Evolutionary conservation across 2,113 vertebrate species (phyloP), one percentile per base, ranked within the genome.

Genomic region (Halcyon malimbica): DNA sequence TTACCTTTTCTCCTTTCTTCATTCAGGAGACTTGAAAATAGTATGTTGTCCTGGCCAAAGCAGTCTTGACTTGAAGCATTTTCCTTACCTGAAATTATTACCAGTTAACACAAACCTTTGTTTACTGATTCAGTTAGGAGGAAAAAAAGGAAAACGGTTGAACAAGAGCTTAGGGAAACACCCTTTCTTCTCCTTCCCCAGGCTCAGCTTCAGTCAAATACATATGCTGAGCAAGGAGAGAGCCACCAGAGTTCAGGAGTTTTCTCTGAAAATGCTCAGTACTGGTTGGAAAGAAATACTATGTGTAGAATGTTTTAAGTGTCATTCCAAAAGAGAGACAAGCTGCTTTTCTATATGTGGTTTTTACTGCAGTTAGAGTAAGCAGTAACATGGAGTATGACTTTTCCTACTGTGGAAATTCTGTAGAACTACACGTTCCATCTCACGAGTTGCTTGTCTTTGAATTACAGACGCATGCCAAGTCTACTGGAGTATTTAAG

Each of bases 401-500:
- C 31, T 79, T 53, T 81, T 89, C 74, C 89, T 71, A 0, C 51
- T 64, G 63, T 94, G 63, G 12, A 35, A 39, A n/a, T 90, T 44
- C 73, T 75, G 68, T 53, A 80, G 80, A 91, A 37, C 56, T 35
- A 8, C 37, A 56, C 42, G 20, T 59, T n/a, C 56, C 69, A 35
- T 93, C 95, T 97, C 88, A 98, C 89, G 0, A 82, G 86, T 71
- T 94, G 90, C 89, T 51, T 91, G 80, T 97, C 86, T 98, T 97
- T 96, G 53, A 80, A 83, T 96, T 98, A 12, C 98, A 99, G 99
- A 97, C 98, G 98, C 96, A 99, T 99, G 99, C 99, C 99, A 83
- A 99, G 99, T 97, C 98, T 99, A 68, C 98, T 99, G 98, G 99
- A 99, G 97, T 99, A 99, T 97, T 97, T 99, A 93, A 99, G 99